Base-by-base conservation (phyloP, 1,140 invertebrate species). In the Trigoniulus corallinus region DNA sequence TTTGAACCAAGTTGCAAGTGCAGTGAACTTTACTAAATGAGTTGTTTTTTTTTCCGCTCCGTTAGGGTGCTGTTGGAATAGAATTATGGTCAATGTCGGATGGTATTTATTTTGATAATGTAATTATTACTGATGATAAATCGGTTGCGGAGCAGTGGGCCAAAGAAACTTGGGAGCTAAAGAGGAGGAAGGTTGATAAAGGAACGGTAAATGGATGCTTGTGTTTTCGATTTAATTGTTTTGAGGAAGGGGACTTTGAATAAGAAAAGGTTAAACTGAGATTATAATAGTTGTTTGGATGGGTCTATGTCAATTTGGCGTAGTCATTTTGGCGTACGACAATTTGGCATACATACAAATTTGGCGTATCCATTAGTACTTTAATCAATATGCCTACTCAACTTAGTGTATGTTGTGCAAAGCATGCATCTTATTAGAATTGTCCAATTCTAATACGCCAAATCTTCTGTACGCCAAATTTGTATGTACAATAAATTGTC, bases 51-150 rank as follows among this genome's bases (percentile, higher is more conserved):
- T 56, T 41, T 53, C 56, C 56, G 37, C 59, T 58, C 72, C 70
- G 25, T n/a, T 62, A 93, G 88, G 75, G 73, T 60, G 91, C 91
- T 51, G 71, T 98, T 56, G 94, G 93, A 29, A 80, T 98, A 63
- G 95, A 98, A 67, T 67, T 98, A 34, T 98, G 95, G 95, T 93
- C 93, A 0, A 98, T 98, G 87, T 92, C 88, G 0, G 80, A 87
- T 56, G 77, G 82, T 58, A 88, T 98, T 58, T 72, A 87, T 40
- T 95, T 94, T 69, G 95, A 99, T 67, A 98, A 98, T 67, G 74
- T 98, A 27, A 72, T 98, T 34, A 77, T 98, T 51, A 87, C 91
- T 1, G 87, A 96, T 65, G 80, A 87, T 59, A 68, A 78, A 51
- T 69, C 68, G n/a, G 74, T 85, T 1, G 87, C 89, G 1, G 72